Conservation (phyloP, 2,113 vertebrate species). For the Alectura lathami region DNA sequence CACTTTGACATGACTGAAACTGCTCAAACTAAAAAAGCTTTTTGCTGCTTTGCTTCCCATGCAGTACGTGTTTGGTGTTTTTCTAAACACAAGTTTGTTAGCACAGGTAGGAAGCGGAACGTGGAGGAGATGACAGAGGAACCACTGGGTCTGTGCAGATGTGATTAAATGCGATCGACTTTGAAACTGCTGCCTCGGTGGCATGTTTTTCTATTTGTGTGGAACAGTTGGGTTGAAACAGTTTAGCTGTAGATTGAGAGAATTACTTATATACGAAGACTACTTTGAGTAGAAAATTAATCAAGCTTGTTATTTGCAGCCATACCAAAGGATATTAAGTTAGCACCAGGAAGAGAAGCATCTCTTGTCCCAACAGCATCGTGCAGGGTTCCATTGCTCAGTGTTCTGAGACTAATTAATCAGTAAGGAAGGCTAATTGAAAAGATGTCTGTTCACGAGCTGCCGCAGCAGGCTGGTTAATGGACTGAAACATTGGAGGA, state of each 20-base stretch:
- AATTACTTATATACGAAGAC: background rate
- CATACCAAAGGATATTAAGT: background rate
- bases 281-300: slow-evolving; percentile 36
- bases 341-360: background rate
- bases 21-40: background rate
- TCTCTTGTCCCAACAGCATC: slow-evolving; percentile 28
- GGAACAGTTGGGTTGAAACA: background rate
- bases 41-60: background rate
- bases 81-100: background rate
- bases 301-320: slow-evolving; percentile 20
- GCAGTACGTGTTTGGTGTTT: background rate
- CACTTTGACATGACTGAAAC: background rate
- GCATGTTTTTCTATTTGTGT: background rate
- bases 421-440: slow-evolving; percentile 73
- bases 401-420: slow-evolving; percentile 77
- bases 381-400: slow-evolving; percentile 39
- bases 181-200: background rate
- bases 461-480: slow-evolving; percentile 62
- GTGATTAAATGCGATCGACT: background rate
- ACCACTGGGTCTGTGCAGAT: background rate
- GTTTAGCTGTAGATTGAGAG: background rate
- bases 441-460: slow-evolving; percentile 73
- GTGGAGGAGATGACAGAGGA: background rate
- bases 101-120: background rate
- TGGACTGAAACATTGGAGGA: slow-evolving; percentile 25